These are phyloP conservation scores for Pseudopipra pipra DNA, from an alignment of 2,113 vertebrate genomes.

Conservation along the genomic window DNA sequence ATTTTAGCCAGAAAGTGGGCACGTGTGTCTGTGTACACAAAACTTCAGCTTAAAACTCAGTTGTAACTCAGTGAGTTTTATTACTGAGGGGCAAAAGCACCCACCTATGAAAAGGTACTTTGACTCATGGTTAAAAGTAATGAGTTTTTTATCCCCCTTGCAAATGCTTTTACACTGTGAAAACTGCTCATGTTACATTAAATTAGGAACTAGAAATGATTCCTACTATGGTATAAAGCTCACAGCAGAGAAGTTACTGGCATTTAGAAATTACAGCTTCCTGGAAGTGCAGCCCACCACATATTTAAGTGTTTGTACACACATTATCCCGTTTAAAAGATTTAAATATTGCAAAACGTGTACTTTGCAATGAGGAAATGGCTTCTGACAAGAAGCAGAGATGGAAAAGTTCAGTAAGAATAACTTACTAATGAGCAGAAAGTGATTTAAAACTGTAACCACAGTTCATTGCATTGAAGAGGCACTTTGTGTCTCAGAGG, in stretches of 20 bases:
- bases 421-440: background rate
- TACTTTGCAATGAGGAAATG: background rate
- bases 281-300: background rate
- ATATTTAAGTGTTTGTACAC: background rate
- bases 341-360: background rate
- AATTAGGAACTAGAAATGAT: background rate
- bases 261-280: background rate
- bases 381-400: background rate
- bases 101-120: background rate
- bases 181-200: background rate
- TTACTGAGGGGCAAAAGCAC: background rate
- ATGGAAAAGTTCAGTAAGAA: background rate
- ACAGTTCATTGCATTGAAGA: background rate
- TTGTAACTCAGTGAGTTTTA: background rate
- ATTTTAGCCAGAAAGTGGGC: background rate
- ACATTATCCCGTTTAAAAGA: background rate
- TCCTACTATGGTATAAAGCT: background rate
- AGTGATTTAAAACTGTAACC: background rate
- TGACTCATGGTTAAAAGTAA: background rate
- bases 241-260: background rate
- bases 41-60: background rate
- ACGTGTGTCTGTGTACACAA: fast-evolving
- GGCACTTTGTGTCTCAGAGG: background rate
- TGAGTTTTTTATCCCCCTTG: background rate
- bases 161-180: background rate